Percentiles rank a stretch among this genome's conserved stretches.
Evolutionary conservation across 2,888 invertebrate genomes (phyloP).

Genomic region (Ecdyonurus torrentis): DNA sequence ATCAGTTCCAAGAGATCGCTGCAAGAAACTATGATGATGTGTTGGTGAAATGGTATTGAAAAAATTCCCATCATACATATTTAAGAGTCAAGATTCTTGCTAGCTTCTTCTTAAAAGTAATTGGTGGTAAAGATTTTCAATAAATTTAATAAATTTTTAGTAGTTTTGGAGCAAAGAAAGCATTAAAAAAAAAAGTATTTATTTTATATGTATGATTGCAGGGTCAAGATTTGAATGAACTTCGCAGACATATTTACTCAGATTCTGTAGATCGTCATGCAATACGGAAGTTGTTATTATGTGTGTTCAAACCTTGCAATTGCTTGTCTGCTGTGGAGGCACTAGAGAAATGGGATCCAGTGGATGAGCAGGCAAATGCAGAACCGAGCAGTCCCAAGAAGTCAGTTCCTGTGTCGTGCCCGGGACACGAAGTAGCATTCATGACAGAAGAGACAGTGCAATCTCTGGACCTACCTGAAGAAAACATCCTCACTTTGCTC

Average conservation of each 20-base stretch:
- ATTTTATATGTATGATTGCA: constrained; percentile 23
- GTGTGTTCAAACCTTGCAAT: constrained; percentile 63
- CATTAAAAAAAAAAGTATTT: too few relatives aligned
- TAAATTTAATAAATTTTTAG: too few relatives aligned
- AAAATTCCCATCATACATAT: too few relatives aligned
- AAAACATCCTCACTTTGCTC: constrained; percentile 75
- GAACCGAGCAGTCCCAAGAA: background rate
- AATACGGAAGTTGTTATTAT: constrained; percentile 64
- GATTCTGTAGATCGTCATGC: constrained; percentile 76
- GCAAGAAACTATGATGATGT: too few relatives aligned
- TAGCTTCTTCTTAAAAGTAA: too few relatives aligned
- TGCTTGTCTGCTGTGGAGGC: constrained; percentile 28
- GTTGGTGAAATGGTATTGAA: too few relatives aligned
- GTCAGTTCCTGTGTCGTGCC: background rate
- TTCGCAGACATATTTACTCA: constrained; percentile 72
- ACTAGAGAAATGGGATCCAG: background rate
- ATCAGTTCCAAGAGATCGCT: too few relatives aligned
- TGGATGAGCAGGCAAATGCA: background rate
- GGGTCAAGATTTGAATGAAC: constrained; percentile 64
- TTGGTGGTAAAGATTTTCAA: too few relatives aligned
- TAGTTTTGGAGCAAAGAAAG: too few relatives aligned
- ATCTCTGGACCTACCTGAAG: constrained; percentile 71
- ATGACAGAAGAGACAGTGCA: constrained; percentile 62
- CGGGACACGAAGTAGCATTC: constrained; percentile 43
- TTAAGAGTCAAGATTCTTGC: too few relatives aligned